Percentiles rank a stretch among this genome's conserved stretches.
These are phyloP conservation scores for Hirundo rustica DNA, from an alignment of 2,797 vertebrate genomes.

Conservation along the genomic window DNA sequence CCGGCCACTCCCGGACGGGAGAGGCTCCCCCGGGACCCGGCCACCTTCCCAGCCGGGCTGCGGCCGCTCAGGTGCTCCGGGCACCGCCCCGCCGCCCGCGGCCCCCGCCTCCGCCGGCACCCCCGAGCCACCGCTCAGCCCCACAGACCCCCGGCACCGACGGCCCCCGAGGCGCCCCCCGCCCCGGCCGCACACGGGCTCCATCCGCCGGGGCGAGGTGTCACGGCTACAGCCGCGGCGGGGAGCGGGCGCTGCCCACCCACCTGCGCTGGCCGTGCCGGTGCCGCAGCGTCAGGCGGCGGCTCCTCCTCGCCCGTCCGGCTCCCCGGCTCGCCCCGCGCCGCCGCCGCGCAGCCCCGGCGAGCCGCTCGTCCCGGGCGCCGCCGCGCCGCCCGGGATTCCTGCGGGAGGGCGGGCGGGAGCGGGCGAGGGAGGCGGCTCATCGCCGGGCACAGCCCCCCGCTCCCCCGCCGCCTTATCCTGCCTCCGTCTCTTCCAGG, in stretches of 20 bases:
- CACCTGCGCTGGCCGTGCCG: conserved; percentile 38
- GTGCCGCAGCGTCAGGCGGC: conserved; percentile 50
- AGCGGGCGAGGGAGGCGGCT: not conserved
- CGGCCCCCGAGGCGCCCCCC: not conserved
- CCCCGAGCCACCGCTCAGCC: not conserved
- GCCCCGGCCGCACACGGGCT: not conserved
- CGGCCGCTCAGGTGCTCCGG: not conserved
- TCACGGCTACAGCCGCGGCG: not conserved
- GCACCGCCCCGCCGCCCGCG: not conserved
- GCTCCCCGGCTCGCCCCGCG: not conserved
- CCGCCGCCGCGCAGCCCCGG: not conserved
- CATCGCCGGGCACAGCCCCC: not conserved
- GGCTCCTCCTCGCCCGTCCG: not conserved
- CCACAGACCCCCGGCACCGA: not conserved
- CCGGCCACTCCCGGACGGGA: not conserved
- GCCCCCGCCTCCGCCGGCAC: not conserved
- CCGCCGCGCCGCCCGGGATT: conserved; percentile 32
- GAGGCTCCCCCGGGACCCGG: not conserved
- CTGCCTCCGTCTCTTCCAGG: not conserved
- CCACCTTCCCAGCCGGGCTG: not conserved
- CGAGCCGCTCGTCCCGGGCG: not conserved
- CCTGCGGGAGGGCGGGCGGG: conserved; percentile 10
- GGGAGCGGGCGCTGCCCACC: conserved; percentile 25
- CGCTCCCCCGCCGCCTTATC: not conserved
- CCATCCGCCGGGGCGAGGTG: not conserved